Evolutionary conservation across 2,888 invertebrate genomes (phyloP), one percentile per base, ranked within the genome.

Genomic region (Drosophila meridiana): DNA sequence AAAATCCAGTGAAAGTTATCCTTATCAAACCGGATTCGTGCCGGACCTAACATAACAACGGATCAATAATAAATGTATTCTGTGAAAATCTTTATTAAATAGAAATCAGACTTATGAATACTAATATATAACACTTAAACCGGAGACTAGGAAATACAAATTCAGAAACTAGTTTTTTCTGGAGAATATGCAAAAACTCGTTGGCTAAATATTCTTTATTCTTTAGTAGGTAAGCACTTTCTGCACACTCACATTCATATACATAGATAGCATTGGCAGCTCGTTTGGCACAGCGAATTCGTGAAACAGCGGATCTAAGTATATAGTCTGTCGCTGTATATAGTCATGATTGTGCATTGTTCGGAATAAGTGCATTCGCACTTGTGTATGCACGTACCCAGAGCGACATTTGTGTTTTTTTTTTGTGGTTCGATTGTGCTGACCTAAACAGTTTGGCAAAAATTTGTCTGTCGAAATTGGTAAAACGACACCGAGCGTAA

Each of bases 401-500:
- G 28, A 3, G 38, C 40, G 57, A 43, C 36, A 52, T 55, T 55
- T 72, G 20, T 60, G 55, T 58, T 69, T 71, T 73, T 69, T 71
- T 73, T 73, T 68, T 60, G 30, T 20, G 5, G 52, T 11, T 55
- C 69, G 55, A 60, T 59, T 73, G 34, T 69, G 78, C 78, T 76
- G 78, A 78, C 69, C 60, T 28, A 52, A 56, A 14, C 74, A 69
- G 56, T 69, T 77, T 43, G 52, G 62, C 58, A 48, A 42, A 66
- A 52, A 26, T 52, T 69, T 32, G 62, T 69, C 20, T 76, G 78
- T 78, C 56, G 78, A 73, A 78, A 56, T 56, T 78, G 78, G 69
- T 69, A 76, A 76, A 42, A 62, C 52, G 78, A 76, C 74, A 76
- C 76, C 76, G 50, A 36, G 52, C 56, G 47, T 56, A 78, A 65